Evolutionary conservation across 2,888 invertebrate species (phyloP).

Genomic region (Chrysomela aeneicollis): DNA sequence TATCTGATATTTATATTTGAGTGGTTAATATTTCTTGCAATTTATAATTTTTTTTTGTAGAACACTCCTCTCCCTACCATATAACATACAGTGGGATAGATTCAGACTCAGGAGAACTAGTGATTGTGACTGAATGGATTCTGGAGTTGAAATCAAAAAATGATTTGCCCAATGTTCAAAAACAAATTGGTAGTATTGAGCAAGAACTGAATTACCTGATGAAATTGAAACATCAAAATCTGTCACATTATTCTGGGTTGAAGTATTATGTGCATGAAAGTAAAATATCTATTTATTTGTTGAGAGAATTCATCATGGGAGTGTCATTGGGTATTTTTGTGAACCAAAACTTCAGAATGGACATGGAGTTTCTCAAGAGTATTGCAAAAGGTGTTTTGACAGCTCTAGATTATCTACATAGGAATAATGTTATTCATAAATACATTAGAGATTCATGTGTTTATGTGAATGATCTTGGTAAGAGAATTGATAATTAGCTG

Average conservation of each 20-base stretch:
- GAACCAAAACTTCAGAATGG: constrained; percentile 63
- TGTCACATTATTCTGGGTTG: constrained; percentile 80
- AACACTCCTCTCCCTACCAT: constrained; percentile 67
- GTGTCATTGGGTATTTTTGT: constrained; percentile 57
- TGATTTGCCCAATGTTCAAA: constrained; percentile 60
- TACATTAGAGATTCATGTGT: constrained; percentile 80
- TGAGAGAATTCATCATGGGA: constrained; percentile 74
- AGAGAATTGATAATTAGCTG: constrained; percentile 27
- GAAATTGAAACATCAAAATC: constrained; percentile 74
- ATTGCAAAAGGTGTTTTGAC: constrained; percentile 77
- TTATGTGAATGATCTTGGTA: constrained; percentile 73
- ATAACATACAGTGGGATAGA: constrained; percentile 81
- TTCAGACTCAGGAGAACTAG: constrained; percentile 72
- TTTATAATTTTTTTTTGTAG: not conserved
- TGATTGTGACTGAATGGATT: constrained; percentile 81
- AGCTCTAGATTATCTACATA: constrained; percentile 81
- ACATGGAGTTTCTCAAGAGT: constrained; percentile 68
- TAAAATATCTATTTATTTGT: constrained; percentile 70
- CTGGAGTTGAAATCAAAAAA: constrained; percentile 61
- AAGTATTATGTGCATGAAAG: constrained; percentile 70
- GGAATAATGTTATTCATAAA: constrained; percentile 82
- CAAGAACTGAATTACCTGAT: constrained; percentile 79
- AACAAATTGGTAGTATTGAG: constrained; percentile 74
- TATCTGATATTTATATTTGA: too few relatives aligned
- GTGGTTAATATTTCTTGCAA: too few relatives aligned